phyloP scores from a whole-genome alignment of 2,888 invertebrate species.

The Stegophylla sp. region DNA sequence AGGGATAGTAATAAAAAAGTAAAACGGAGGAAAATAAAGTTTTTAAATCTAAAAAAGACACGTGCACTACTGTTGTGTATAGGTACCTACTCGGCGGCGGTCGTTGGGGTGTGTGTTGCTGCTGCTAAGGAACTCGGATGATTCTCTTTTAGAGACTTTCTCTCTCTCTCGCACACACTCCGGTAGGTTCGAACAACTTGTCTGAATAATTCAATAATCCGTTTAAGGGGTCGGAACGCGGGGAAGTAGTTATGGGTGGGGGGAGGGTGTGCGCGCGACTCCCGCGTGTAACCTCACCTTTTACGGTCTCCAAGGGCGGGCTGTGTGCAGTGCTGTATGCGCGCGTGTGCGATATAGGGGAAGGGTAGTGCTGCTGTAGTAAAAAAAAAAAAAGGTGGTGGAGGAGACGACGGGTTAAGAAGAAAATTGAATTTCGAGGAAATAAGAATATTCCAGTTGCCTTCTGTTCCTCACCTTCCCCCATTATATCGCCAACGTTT shows the following conservation, averaged over 20 bases:
- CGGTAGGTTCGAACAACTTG: slow-evolving; percentile 53
- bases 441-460: slow-evolving; percentile 38
- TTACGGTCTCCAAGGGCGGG: slow-evolving; percentile 23
- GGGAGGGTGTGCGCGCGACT: too few species aligned
- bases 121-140: slow-evolving; percentile 42
- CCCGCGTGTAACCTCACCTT: slow-evolving; percentile 33
- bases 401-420: slow-evolving; percentile 5
- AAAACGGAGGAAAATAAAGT: slow-evolving; percentile 54
- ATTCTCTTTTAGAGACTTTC: background rate
- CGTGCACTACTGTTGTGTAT: background rate
- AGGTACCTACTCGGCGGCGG: background rate
- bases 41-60: slow-evolving; percentile 52
- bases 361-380: background rate
- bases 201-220: slow-evolving; percentile 59
- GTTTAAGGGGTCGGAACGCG: slow-evolving; percentile 40
- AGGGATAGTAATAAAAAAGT: background rate
- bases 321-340: background rate
- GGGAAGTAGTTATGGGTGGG: background rate
- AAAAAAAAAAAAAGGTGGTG: background rate
- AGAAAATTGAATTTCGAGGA: slow-evolving; percentile 55
- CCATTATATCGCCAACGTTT: background rate
- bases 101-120: background rate
- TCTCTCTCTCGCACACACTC: background rate
- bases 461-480: background rate
- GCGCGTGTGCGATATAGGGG: background rate